phyloP scores from a whole-genome alignment of 1,140 invertebrate species.

The Globodera rostochiensis region DNA sequence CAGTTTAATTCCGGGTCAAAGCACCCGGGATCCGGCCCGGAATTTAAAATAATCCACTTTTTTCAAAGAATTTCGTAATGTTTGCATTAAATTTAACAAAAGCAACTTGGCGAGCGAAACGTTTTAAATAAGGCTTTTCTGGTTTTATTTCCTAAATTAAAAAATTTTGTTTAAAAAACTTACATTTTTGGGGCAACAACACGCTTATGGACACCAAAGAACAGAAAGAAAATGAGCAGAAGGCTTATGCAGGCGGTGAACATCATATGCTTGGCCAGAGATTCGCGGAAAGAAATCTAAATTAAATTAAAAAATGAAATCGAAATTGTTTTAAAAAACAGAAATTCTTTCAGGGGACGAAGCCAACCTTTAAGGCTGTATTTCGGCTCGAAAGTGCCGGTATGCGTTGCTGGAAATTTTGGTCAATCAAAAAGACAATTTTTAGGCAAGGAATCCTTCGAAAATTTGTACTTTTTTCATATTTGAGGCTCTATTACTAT shows the following conservation, averaged over 20 bases:
- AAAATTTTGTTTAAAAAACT: constrained; percentile 14
- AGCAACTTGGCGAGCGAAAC: neutral
- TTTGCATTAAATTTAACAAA: too few relatives aligned
- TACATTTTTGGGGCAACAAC: constrained; percentile 44
- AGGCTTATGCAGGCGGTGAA: constrained; percentile 36
- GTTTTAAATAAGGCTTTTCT: neutral
- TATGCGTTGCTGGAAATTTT: neutral
- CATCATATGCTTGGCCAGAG: constrained; percentile 38
- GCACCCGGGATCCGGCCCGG: too few relatives aligned
- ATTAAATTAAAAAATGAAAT: constrained; percentile 27
- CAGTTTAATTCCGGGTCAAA: too few relatives aligned
- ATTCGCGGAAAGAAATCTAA: constrained; percentile 45
- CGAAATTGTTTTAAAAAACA: neutral
- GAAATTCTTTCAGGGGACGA: too few relatives aligned
- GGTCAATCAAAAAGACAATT: neutral
- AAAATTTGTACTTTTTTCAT: neutral
- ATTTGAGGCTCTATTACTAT: neutral
- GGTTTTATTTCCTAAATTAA: neutral
- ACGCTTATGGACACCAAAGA: constrained; percentile 45
- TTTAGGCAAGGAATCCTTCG: too few relatives aligned
- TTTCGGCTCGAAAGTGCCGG: too few relatives aligned
- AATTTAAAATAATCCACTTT: too few relatives aligned
- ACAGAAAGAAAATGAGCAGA: constrained; percentile 33
- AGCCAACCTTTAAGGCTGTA: too few relatives aligned
- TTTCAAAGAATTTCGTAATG: too few relatives aligned